Evolutionary conservation across 2,888 invertebrate species (phyloP).

Genomic region (Aplocera efformata): DNA sequence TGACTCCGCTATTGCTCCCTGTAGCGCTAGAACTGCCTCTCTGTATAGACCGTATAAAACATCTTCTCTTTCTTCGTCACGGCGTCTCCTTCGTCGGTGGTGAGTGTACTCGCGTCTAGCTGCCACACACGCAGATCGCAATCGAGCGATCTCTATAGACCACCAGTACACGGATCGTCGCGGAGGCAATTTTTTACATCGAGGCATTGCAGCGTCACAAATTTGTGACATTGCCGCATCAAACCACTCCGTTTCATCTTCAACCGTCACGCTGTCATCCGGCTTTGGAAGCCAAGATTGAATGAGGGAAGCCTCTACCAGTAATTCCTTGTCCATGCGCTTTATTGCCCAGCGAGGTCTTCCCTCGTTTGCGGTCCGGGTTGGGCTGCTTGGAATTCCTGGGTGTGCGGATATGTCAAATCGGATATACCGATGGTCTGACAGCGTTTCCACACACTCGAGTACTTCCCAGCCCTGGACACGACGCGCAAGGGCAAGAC

Average conservation of each 20-base stretch:
- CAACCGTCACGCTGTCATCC: neutral
- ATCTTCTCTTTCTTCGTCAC: neutral
- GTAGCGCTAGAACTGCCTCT: neutral
- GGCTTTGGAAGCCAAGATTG: slow-evolving; percentile 7
- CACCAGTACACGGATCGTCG: no score
- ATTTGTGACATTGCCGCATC: neutral
- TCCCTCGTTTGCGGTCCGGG: no score
- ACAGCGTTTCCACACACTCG: no score
- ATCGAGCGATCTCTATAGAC: slow-evolving; percentile 2
- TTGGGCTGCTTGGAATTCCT: neutral
- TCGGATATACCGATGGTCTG: slow-evolving; percentile 6
- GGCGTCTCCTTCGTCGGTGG: neutral
- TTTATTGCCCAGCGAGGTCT: slow-evolving; percentile 20
- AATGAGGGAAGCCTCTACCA: slow-evolving; percentile 19
- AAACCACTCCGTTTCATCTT: slow-evolving; percentile 1
- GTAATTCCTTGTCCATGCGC: slow-evolving; percentile 5
- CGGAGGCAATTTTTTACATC: no score
- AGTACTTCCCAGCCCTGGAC: neutral
- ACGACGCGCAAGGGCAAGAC: neutral
- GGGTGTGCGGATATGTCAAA: neutral
- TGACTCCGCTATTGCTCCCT: neutral
- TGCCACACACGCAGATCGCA: slow-evolving; percentile 1
- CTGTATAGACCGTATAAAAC: neutral
- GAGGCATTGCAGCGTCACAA: no score
- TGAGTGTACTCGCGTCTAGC: neutral